Conservation (phyloP, 2,113 vertebrate species). For the Tupaia chinensis region DNA sequence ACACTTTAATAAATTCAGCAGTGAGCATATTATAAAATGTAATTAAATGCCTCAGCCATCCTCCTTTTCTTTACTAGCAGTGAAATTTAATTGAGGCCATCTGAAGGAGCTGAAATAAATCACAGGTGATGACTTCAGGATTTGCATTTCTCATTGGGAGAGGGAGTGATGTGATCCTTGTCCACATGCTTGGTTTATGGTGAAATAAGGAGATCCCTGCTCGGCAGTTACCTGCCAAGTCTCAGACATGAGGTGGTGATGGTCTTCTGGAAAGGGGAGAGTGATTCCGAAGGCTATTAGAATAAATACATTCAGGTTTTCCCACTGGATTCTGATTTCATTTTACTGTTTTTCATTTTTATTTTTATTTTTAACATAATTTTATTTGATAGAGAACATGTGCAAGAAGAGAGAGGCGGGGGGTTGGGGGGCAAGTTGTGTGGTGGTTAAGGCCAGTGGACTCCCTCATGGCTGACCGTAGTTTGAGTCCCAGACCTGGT, state of each 20-base stretch:
- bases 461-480: too few relatives aligned
- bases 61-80: conserved; percentile 5
- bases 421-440: too few relatives aligned
- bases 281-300: background rate
- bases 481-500: too few relatives aligned
- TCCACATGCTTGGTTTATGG: background rate
- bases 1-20: conserved; percentile 80
- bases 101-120: conserved; percentile 78
- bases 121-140: conserved; percentile 65
- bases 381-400: too few relatives aligned
- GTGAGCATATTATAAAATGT: conserved; percentile 80
- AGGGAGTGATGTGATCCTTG: conserved; percentile 6
- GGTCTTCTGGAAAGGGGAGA: background rate
- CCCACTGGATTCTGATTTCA: background rate
- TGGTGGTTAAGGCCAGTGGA: too few relatives aligned
- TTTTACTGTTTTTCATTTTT: background rate
- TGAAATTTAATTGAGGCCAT: conserved; percentile 84
- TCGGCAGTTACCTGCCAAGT: background rate
- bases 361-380: too few relatives aligned
- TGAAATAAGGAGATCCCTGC: background rate
- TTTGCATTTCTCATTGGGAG: conserved; percentile 45
- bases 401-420: too few relatives aligned
- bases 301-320: background rate
- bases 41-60: conserved; percentile 82
- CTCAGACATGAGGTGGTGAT: background rate